phyloP scores from a whole-genome alignment of 1,140 invertebrate genomes.

The Drosophila guanche region DNA sequence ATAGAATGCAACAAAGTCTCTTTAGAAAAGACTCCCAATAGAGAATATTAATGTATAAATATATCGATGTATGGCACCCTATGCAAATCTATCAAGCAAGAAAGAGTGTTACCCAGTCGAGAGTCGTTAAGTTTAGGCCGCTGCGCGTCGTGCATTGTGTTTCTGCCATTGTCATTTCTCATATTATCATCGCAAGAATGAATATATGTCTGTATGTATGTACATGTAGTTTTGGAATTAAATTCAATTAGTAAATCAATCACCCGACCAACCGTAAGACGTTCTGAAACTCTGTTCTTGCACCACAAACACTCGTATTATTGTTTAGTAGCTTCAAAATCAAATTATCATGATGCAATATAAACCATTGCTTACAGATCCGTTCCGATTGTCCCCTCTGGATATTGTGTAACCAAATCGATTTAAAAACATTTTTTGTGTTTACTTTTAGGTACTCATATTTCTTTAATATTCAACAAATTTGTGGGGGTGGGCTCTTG shows the following conservation, averaged over 20 bases:
- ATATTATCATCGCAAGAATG: conserved; percentile 25
- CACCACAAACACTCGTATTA: neutral
- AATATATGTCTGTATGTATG: conserved; percentile 8
- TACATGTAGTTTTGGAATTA: conserved; percentile 11
- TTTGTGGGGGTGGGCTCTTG: neutral
- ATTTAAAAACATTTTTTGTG: conserved; percentile 6
- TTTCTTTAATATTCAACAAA: conserved; percentile 47
- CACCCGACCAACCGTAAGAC: conserved; percentile 9
- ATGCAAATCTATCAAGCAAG: too few relatives aligned
- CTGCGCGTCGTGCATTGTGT: conserved; percentile 33
- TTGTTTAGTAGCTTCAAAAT: neutral
- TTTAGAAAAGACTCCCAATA: too few relatives aligned
- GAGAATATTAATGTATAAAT: too few relatives aligned
- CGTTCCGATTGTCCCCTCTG: neutral
- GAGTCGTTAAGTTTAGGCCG: conserved; percentile 12
- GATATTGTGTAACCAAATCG: neutral
- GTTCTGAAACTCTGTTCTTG: conserved; percentile 11
- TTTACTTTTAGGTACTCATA: conserved; percentile 21
- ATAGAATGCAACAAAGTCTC: conserved; percentile 20
- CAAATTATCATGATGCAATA: too few relatives aligned
- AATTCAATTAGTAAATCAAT: conserved; percentile 40
- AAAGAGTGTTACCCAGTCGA: neutral
- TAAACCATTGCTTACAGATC: too few relatives aligned
- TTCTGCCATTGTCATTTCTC: conserved; percentile 55
- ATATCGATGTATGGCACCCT: too few relatives aligned